Evolutionary conservation across 2,888 invertebrate species (phyloP), one percentile per base, ranked within the genome.

Genomic region (Isoperla grammatica): DNA sequence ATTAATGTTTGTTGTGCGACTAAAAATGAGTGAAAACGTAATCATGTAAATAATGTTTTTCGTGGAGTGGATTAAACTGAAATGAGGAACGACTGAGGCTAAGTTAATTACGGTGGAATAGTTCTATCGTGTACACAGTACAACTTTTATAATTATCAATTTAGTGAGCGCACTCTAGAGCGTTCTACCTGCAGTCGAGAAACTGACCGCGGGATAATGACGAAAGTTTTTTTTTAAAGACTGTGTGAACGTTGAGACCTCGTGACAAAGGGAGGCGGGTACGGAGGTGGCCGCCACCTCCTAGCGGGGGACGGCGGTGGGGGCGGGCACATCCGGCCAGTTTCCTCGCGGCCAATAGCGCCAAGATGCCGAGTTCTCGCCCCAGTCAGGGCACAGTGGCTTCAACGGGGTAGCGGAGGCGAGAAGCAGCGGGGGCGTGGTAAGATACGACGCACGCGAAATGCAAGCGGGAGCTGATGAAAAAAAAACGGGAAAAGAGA

Each of bases 321-420:
- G 40, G 60, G 56, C 29, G 49, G 56, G 49, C 49, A 48, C 50
- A 29, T 56, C 23, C 55, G 59, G 37, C 13, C 23, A 40, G 58
- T 4, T 15, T 15, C 29, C 15, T 20, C 9, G 40, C 35, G 59
- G 43, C 61, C 58, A 61, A 58, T 61, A 22, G 61, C 61, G 61
- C 55, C 23, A 46, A 39, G 58, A 17, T 56, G 23, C 55, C 43
- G 61, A 50, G 60, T 57, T 57, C 50, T 22, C 20, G 50, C 42
- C 60, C 57, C 60, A 60, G 60, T 56, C 57, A 60, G 57, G 60
- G 56, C 39, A 53, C 19, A 39, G 53, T 37, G 53, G 39, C 2
- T 19, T 35, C 35, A 35, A 53, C 53, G 53, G 53, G 53, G 53
- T 39, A 49, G 53, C 39, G 39, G 53, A 53, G 39, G 49, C 53